Evolutionary conservation across 2,888 invertebrate species (phyloP).

Genomic region (Drosophila paranaensis): DNA sequence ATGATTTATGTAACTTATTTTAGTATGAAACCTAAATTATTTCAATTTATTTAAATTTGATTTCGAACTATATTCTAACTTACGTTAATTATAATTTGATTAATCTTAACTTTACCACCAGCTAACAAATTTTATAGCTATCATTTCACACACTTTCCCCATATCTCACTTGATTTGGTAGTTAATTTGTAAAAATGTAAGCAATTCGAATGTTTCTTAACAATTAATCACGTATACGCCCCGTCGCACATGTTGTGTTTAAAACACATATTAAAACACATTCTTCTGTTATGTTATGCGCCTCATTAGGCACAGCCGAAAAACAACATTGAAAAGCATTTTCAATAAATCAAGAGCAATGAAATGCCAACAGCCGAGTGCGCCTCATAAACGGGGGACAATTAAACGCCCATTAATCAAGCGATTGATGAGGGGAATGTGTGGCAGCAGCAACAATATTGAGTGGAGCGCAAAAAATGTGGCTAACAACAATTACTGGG

Average conservation of each 20-base stretch:
- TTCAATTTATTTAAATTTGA: too few species aligned
- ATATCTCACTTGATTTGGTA: too few species aligned
- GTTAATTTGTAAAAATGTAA: neutral
- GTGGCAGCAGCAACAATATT: constrained; percentile 12
- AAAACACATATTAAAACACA: constrained; percentile 5
- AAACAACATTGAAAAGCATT: constrained; percentile 21
- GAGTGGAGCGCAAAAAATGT: constrained; percentile 52
- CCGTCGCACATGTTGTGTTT: neutral
- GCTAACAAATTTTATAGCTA: too few species aligned
- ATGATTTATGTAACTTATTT: too few species aligned
- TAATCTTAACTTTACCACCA: too few species aligned
- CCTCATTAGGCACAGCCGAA: constrained; percentile 38
- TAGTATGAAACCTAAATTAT: too few species aligned
- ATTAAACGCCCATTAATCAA: constrained; percentile 80
- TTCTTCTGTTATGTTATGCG: constrained; percentile 11
- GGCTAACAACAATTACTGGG: constrained; percentile 66
- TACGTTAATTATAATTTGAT: too few species aligned
- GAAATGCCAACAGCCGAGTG: constrained; percentile 25
- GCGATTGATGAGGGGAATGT: constrained; percentile 53
- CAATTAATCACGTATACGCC: constrained; percentile 10
- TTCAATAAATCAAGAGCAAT: constrained; percentile 48
- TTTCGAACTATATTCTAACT: too few species aligned
- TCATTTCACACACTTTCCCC: too few species aligned
- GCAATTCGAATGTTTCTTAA: neutral
- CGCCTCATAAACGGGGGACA: constrained; percentile 52